Evolutionary conservation across 2,888 invertebrate species (phyloP).

Genomic region (Aelia acuminata): DNA sequence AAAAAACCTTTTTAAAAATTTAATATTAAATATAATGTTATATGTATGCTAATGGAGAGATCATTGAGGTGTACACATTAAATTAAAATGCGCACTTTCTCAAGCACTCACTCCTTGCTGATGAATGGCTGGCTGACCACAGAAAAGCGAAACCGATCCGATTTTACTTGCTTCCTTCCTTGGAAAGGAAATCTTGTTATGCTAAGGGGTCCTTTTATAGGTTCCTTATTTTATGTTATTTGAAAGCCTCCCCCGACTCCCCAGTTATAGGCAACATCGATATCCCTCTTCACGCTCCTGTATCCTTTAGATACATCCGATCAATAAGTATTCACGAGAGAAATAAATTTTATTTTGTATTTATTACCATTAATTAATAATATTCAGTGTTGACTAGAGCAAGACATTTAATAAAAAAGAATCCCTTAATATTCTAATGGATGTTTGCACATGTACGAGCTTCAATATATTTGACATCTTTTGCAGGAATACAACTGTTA

Average conservation of each 20-base stretch:
- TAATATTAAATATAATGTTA: not conserved
- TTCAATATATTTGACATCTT: too few relatives aligned
- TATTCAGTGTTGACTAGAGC: too few relatives aligned
- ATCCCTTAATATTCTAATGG: too few relatives aligned
- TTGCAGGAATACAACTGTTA: too few relatives aligned
- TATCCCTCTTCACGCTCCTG: not conserved
- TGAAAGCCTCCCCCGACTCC: not conserved
- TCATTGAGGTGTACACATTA: not conserved
- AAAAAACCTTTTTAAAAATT: too few relatives aligned
- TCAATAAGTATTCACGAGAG: too few relatives aligned
- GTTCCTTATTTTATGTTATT: constrained; percentile 43
- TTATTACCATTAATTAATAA: too few relatives aligned
- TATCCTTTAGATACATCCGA: not conserved
- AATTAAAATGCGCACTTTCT: not conserved
- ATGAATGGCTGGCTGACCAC: constrained; percentile 43
- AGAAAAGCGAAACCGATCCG: constrained; percentile 51
- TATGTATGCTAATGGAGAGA: not conserved
- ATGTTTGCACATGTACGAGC: too few relatives aligned
- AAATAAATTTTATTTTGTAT: too few relatives aligned
- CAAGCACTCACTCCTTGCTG: not conserved
- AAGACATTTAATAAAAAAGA: too few relatives aligned
- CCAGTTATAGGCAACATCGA: not conserved
- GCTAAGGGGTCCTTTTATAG: constrained; percentile 41
- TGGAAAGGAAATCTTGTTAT: constrained; percentile 43
- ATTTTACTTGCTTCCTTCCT: constrained; percentile 26